Base-by-base conservation (phyloP, 2,888 invertebrate genomes). In the Eudasyphora cyanicolor region DNA sequence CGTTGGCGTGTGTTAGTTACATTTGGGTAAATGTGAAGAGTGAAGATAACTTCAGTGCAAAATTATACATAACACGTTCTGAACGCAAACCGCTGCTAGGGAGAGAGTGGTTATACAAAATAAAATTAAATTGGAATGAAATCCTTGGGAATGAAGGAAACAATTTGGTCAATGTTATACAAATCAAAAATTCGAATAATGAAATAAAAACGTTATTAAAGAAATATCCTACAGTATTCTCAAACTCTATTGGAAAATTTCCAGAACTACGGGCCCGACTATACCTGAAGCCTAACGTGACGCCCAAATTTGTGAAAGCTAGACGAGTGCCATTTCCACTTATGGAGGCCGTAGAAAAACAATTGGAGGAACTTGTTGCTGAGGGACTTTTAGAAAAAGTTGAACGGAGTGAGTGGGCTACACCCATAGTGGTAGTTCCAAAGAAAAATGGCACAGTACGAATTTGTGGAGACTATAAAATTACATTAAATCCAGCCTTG, bases 391-490 rank as follows among this genome's bases (percentile, higher is more conserved):
- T 84, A 14, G 29, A 24, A 21, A 84, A 82, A 77, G 82, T 79
- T 27, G 60, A 88, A n/a, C 69, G 60, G 27, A 87, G 87, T n/a
- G 86, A 88, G 42, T 89, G 87, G 88, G 88, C 87, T 12, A 89
- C 89, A 19, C 89, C 89, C 2, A 87, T 89, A 35, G 89, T 89
- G 1, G 87, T 87, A 4, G 87, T 90, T 27, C 70, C 85, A 4
- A 90, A 90, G 82, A 78, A 83, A n/a, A 76, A 87, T 71, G 86
- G 85, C 6, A 54, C 42, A 8, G 82, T 90, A 4, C 82, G 88
- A 49, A 87, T 86, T 29, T 87, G 87, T 62, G 87, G 85, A 80
- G 69, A 69, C 12, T 70, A 70, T 3, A 77, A 77, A 35, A 29
- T 88, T 4, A 88, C 88, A 1, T 29, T 89, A 29, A 89, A 89